Percentiles rank a stretch among this genome's conserved stretches.
Conservation (phyloP, 2,888 invertebrate species). For the Morpho achilles region DNA sequence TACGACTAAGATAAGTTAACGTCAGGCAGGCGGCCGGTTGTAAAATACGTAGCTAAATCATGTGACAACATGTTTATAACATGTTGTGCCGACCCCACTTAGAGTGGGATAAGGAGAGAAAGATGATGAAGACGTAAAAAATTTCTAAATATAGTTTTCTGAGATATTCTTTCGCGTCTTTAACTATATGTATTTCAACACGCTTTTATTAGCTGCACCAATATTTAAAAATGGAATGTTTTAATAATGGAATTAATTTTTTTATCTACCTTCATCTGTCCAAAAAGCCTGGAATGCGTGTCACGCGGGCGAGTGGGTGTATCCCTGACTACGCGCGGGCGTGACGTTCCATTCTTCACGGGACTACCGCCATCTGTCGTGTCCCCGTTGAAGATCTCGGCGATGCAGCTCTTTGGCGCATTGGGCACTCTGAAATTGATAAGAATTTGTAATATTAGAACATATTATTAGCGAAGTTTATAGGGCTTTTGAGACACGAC, state of each 20-base stretch:
- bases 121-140: too few species aligned
- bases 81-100: too few species aligned
- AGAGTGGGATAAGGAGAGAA: too few species aligned
- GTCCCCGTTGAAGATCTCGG: slow-evolving; percentile 74
- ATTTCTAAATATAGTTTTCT: too few species aligned
- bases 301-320: slow-evolving; percentile 80
- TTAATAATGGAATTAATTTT: not conserved
- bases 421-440: slow-evolving; percentile 75
- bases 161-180: too few species aligned
- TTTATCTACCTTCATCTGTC: slow-evolving; percentile 48
- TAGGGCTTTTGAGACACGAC: too few species aligned
- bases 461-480: too few species aligned
- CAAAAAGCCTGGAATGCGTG: slow-evolving; percentile 81
- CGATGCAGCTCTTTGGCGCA: slow-evolving; percentile 81
- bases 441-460: too few species aligned
- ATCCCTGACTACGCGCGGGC: slow-evolving; percentile 73
- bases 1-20: too few species aligned
- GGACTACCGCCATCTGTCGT: slow-evolving; percentile 56
- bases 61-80: too few species aligned
- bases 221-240: not conserved
- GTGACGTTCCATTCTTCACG: slow-evolving; percentile 56
- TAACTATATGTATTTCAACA: not conserved
- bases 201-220: not conserved
- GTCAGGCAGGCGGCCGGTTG: too few species aligned
- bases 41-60: too few species aligned